Evolutionary conservation across 2,888 invertebrate species (phyloP), one percentile per base, ranked within the genome.

Genomic region (Bursaphelenchus okinawaensis): DNA sequence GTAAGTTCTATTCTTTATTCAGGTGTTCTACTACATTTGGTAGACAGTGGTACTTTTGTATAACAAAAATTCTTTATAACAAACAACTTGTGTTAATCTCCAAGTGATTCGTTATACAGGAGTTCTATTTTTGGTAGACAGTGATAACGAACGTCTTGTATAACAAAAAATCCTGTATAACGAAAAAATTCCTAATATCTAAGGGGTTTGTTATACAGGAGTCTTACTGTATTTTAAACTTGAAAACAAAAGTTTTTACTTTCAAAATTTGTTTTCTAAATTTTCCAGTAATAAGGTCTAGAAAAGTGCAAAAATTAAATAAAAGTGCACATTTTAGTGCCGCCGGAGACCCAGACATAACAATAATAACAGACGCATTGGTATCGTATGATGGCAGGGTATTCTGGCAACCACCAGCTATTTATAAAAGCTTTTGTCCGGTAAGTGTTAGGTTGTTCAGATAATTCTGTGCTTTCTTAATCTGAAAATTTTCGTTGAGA

Each of bases 341-440:
- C 12, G 82, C 82, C 16, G 82, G 82, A 6, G 81, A 82, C 59
- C 83, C 82, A 4, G 82, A 82, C 68, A 82, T 82, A 16, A 80
- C 80, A 20, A 81, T 80, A 55, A 66, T 75, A 58, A 82, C 76
- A 1, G 77, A 82, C 56, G 79, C 79, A 0, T 56, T 69, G 9
- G 68, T 82, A 12, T 73, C 77, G 9, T 74, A 74, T 64, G 78
- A 82, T 26, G 82, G 82, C 29, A 66, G 71, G 20, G 82, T 82
- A 9, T 77, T 74, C 63, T 82, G 82, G 82, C 78, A 80, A 56
- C 82, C 82, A 4, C 82, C 82, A 7, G 80, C 82, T 1, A 83
- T 82, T 60, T 82, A 82, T 65, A 82, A 83, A 67, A 80, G 80
- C 0, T 82, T 82, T 66, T 82, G 82, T 65, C 74, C 79, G 55